Base-by-base conservation (phyloP, 23 tunicate genomes). In the Ascidia mentula region DNA sequence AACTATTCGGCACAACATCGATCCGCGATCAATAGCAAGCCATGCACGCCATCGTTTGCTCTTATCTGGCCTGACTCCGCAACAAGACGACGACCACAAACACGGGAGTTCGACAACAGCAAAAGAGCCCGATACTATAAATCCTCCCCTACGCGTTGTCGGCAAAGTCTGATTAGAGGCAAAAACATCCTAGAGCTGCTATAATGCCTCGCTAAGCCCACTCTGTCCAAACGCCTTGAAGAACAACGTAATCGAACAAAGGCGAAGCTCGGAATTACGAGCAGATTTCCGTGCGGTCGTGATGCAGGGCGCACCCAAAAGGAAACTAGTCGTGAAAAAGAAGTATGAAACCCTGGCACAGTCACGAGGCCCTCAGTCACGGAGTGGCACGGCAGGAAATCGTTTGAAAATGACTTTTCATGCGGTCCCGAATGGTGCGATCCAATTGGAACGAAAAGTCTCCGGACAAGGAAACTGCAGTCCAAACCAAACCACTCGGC, bases 351-450 rank as follows among this genome's bases (percentile, higher is more conserved):
- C 4, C 28, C 24, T 53, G 65, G 65, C 65, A 53, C 65, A 28
- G 65, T 53, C 65, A 26, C 24, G 65, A 26, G 65, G 28, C 65
- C 65, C 22, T 53, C 65, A 53, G 65, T 53, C 65, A 53, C 65
- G 65, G 65, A 53, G 65, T 53, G 65, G 65, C 65, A 53, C 65
- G 24, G 65, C 65, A 53, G 65, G 65, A 53, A 53, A 53, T 53
- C 13, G 65, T 53, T 53, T 53, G 65, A 53, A 53, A 53, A 53
- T 53, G 65, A 53, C 65, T 53, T 53, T 53, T 53, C 65, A 53
- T 53, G 65, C 65, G 24, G 65, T 5, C 65, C 24, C 24, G 65
- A 26, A 28, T 28, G 65, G 24, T 20, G 24, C 65, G 65, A 53
- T 53, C 65, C 13, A 9, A 53, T 53, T 53, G 65, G 65, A 20